These are phyloP conservation scores for Pelusios castaneus DNA, from an alignment of 2,113 vertebrate genomes.

Conservation along the genomic window DNA sequence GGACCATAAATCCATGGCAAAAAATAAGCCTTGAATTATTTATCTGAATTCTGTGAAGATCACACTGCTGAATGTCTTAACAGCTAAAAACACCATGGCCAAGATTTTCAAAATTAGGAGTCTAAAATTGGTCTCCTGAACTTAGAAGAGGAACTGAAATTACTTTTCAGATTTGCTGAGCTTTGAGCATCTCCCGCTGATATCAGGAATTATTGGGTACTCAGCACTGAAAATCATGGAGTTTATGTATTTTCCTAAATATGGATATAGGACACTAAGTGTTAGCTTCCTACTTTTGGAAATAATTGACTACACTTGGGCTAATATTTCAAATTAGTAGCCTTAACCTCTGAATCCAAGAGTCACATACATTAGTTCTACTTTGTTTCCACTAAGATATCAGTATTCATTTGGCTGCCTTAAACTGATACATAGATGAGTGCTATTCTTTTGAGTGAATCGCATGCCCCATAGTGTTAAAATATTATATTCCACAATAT, in stretches of 20 bases:
- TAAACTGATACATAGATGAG: neutral
- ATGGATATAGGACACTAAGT: neutral
- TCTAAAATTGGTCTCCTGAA: neutral
- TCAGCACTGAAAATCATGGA: neutral
- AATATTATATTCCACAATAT: neutral
- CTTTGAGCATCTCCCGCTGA: neutral
- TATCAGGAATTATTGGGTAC: neutral
- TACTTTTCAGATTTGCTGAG: neutral
- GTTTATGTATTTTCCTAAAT: neutral
- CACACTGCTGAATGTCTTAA: neutral
- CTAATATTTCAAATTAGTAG: neutral
- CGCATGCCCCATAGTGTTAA: neutral
- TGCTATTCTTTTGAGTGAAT: neutral
- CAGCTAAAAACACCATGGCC: neutral
- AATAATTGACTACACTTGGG: neutral
- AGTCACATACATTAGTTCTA: neutral
- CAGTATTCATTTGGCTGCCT: neutral
- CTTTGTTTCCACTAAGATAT: neutral
- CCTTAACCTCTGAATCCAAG: neutral
- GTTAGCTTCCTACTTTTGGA: neutral
- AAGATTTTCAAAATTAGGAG: neutral
- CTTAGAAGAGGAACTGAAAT: neutral
- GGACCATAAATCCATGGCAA: neutral
- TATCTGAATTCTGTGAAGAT: no score
- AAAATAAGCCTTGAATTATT: neutral